Evolutionary conservation across 2,113 vertebrate species (phyloP).

Genomic region (Mohoua ochrocephala): DNA sequence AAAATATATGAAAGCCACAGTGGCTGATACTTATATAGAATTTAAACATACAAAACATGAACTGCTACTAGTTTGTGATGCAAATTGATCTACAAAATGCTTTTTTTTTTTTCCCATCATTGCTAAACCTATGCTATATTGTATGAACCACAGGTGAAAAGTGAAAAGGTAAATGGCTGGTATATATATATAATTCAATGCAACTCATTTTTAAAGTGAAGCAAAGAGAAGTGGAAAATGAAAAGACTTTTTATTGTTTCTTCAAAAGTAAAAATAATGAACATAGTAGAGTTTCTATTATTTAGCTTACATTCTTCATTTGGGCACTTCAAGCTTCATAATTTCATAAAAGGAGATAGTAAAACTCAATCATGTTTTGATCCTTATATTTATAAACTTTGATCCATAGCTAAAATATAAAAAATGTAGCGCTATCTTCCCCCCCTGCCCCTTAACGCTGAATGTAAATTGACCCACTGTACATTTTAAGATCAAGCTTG

Average conservation of each 20-base stretch:
- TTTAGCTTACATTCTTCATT: neutral
- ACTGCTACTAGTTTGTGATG: neutral
- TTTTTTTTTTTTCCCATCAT: neutral
- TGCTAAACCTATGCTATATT: neutral
- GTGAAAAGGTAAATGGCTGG: neutral
- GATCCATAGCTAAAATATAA: neutral
- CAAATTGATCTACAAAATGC: neutral
- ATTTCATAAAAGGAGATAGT: constrained; percentile 11
- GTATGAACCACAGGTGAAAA: neutral
- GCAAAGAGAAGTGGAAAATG: neutral
- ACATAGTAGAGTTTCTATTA: neutral
- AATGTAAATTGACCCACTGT: constrained; percentile 13
- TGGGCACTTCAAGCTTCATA: neutral
- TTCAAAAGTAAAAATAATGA: neutral
- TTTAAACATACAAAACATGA: neutral
- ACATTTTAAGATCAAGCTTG: constrained; percentile 41
- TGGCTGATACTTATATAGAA: neutral
- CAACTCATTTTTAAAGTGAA: neutral
- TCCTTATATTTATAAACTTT: constrained; percentile 20
- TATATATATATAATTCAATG: neutral
- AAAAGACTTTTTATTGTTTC: neutral
- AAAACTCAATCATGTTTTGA: neutral
- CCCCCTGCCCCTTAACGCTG: neutral
- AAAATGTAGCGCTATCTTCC: neutral
- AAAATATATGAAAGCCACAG: neutral